phyloP scores from a whole-genome alignment of 2,113 vertebrate species.

The Narcine bancroftii region DNA sequence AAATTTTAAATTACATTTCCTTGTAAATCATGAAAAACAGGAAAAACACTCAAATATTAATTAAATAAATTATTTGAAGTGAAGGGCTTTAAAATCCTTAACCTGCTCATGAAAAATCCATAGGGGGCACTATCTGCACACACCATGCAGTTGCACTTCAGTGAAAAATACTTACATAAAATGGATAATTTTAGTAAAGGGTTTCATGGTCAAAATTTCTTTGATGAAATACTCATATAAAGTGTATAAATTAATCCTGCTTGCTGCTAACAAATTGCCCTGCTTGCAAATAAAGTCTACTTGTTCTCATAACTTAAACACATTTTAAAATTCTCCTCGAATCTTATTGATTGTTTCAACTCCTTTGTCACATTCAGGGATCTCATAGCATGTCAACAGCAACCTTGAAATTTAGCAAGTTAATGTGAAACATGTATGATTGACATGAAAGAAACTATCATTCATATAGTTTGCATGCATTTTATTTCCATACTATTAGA shows the following conservation, averaged over 20 bases:
- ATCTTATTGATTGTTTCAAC: constrained; percentile 1
- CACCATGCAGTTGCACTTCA: background rate
- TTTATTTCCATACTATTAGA: too few relatives aligned
- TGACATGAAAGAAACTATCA: background rate
- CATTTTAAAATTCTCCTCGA: background rate
- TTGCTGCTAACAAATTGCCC: background rate
- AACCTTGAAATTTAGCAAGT: background rate
- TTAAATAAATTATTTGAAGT: constrained; percentile 13
- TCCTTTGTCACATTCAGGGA: background rate
- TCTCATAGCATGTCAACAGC: background rate
- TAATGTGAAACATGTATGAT: background rate
- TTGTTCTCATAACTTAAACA: background rate
- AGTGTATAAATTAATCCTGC: background rate
- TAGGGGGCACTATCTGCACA: constrained; percentile 32
- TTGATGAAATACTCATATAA: background rate
- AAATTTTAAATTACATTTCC: background rate
- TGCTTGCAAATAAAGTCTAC: background rate
- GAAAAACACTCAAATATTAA: background rate
- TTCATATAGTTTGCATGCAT: background rate
- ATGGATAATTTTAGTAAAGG: background rate
- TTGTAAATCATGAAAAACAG: background rate
- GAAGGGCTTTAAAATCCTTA: background rate
- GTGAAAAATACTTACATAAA: constrained; percentile 1
- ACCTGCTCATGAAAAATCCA: background rate
- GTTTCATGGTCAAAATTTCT: background rate